Percentiles rank a stretch among this genome's conserved stretches.
These are phyloP conservation scores for Drosophila emarginata DNA, from an alignment of 2,888 invertebrate genomes.

Conservation along the genomic window DNA sequence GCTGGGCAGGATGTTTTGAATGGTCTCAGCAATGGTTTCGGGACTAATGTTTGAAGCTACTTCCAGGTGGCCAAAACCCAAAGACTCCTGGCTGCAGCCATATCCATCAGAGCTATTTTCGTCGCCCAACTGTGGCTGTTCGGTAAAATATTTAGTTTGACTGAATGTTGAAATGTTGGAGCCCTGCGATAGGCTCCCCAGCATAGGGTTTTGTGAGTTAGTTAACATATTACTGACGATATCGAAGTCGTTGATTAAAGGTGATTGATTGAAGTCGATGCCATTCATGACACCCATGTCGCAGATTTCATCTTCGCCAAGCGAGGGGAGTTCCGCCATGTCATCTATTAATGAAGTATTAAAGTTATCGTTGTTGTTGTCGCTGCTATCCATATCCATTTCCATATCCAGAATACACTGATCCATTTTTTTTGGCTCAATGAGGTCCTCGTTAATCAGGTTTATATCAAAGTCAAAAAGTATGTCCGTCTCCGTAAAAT, in stretches of 20 bases:
- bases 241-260: conserved; percentile 16
- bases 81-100: conserved; percentile 49
- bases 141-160: conserved; percentile 43
- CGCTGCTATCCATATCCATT: conserved; percentile 40
- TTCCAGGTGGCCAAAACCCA: conserved; percentile 47
- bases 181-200: conserved; percentile 42
- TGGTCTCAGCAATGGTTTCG: conserved; percentile 30
- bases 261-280: conserved; percentile 35
- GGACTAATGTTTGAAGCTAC: conserved; percentile 20
- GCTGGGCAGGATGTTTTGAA: conserved; percentile 9
- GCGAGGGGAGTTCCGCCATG: conserved; percentile 9
- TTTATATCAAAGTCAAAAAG: conserved; percentile 79
- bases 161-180: conserved; percentile 20
- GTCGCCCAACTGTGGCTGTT: conserved; percentile 49
- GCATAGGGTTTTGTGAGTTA: conserved; percentile 41
- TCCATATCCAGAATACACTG: conserved; percentile 54
- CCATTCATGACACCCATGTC: conserved; percentile 44
- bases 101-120: conserved; percentile 42
- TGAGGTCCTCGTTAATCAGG: conserved; percentile 71
- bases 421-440: conserved; percentile 60
- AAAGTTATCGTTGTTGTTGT: conserved; percentile 48
- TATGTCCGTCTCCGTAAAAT: conserved; percentile 64
- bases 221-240: conserved; percentile 21
- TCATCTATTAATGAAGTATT: conserved; percentile 23
- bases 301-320: conserved; percentile 40